Evolutionary conservation across 2,888 invertebrate species (phyloP).

Genomic region (Napeogenes sylphis): DNA sequence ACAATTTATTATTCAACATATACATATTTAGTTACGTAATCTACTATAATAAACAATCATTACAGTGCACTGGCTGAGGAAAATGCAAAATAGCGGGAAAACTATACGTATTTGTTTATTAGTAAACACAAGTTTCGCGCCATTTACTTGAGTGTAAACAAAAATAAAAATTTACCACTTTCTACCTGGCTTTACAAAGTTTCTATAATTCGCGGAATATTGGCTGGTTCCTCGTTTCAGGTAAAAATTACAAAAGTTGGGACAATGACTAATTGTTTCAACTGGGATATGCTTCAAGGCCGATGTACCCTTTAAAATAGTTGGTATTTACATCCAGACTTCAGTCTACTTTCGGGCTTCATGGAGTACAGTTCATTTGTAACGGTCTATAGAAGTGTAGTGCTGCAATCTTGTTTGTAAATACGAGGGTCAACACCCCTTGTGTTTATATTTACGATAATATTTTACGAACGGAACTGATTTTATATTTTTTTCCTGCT

Average conservation of each 20-base stretch:
- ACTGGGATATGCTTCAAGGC: constrained; percentile 67
- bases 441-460: constrained; percentile 38
- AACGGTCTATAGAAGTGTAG: constrained; percentile 33
- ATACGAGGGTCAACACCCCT: constrained; percentile 58
- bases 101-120: constrained; percentile 32
- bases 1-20: constrained; percentile 18
- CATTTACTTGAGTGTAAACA: constrained; percentile 48
- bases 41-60: constrained; percentile 21
- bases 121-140: constrained; percentile 70
- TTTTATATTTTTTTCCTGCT: constrained; percentile 14
- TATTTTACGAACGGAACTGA: constrained; percentile 20
- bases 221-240: constrained; percentile 34
- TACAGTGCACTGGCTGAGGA: constrained; percentile 15
- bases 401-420: constrained; percentile 55
- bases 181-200: constrained; percentile 46
- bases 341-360: constrained; percentile 70
- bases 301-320: constrained; percentile 69
- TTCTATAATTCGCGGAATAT: constrained; percentile 42
- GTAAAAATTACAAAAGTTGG: constrained; percentile 44
- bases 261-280: constrained; percentile 57
- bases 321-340: constrained; percentile 63
- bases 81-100: constrained; percentile 52
- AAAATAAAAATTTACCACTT: constrained; percentile 50
- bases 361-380: constrained; percentile 56
- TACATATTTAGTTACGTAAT: constrained; percentile 12